Evolutionary conservation across 2,797 vertebrate genomes (phyloP), one percentile per base, ranked within the genome.

Genomic region (Cirrhinus molitorella): DNA sequence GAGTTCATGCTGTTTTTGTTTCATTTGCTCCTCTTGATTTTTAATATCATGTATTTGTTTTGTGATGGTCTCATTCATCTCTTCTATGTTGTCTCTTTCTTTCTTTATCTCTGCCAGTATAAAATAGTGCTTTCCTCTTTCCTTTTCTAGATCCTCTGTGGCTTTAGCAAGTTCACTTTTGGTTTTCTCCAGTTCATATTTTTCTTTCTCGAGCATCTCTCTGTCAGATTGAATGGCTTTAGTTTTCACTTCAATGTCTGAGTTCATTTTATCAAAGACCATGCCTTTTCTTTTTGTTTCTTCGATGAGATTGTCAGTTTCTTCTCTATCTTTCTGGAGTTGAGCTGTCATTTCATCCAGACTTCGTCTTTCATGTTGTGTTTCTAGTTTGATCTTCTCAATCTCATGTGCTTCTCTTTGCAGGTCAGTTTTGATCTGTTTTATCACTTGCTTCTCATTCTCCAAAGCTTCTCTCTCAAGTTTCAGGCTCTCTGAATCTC

Each of bases 341-440:
- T 66, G 71, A 45, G 17, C 13, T 8, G 53, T 4, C 23, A 86
- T 77, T 66, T 81, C 45, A 1, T 81, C 43, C 3, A 63, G 3
- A 0, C 16, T 57, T 25, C 65, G 9, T 59, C 3, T 66, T 37
- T 73, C 63, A 21, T 51, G 3, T 23, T 57, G 8, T 49, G 17
- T 63, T 0, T 85, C 16, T 40, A 47, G n/a, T 49, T 81, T 81
- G 14, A 70, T 40, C 0, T 19, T 71, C n/a, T 76, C 40, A 53
- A 71, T 71, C 63, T 70, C 40, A 1, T 71, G 0, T 51, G 5
- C 11, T 76, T 81, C 5, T 51, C 17, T 37, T 55, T 81, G 10
- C 21, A 77, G 34, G 4, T 81, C 65, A 45, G 53, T 55, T 70
- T 77, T 85, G 9, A 43, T 31, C 13, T 71, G n/a, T 63, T 85